Conservation (phyloP, 2,888 invertebrate species). For the Trilocha varians region DNA sequence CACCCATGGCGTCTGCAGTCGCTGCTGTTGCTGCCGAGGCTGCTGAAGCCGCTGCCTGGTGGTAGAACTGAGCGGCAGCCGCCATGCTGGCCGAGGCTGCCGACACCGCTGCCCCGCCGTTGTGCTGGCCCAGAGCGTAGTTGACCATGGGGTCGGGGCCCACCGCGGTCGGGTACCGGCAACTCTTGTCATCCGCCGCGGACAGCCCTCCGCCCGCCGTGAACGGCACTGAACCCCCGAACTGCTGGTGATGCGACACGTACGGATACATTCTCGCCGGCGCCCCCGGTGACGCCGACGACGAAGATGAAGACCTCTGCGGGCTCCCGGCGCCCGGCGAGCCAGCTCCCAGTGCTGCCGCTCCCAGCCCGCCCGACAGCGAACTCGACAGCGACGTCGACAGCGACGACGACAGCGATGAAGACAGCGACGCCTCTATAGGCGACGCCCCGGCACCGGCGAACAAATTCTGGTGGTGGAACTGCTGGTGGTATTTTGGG, state of each 20-base stretch:
- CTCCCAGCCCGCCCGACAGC: constrained; percentile 76
- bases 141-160: constrained; percentile 84
- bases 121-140: constrained; percentile 85
- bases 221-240: constrained; percentile 79
- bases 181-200: constrained; percentile 81
- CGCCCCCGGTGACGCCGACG: constrained; percentile 81
- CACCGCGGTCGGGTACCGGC: constrained; percentile 82
- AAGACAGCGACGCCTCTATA: constrained; percentile 78
- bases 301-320: constrained; percentile 76
- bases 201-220: constrained; percentile 78
- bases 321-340: constrained; percentile 74
- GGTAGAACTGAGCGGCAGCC: constrained; percentile 89
- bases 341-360: constrained; percentile 76
- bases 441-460: constrained; percentile 80
- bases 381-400: constrained; percentile 71
- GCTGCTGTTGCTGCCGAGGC: constrained; percentile 84
- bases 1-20: constrained; percentile 86
- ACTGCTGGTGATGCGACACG: constrained; percentile 87
- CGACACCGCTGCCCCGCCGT: constrained; percentile 79
- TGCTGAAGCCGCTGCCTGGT: constrained; percentile 84
- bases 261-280: constrained; percentile 94
- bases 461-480: constrained; percentile 77
- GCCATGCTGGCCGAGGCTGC: constrained; percentile 79
- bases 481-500: constrained; percentile 90
- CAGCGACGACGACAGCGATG: constrained; percentile 73